Conservation (phyloP, 2,113 vertebrate genomes). For the Rhinogobius similis region DNA sequence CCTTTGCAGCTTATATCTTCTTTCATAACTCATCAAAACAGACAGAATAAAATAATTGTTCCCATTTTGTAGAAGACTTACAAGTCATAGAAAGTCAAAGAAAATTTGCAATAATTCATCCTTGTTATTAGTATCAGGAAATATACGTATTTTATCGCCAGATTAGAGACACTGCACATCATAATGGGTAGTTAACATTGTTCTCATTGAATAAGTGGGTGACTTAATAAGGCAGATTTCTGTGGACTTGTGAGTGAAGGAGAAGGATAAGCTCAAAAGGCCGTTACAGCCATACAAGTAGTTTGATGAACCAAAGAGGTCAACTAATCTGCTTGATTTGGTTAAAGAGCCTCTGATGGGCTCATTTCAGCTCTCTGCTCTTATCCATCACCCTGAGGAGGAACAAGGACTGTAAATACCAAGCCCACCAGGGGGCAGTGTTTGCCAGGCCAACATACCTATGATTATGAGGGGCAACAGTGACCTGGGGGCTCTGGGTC, state of each 20-base stretch:
- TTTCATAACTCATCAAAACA: too few relatives aligned
- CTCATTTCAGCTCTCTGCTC: constrained; percentile 38
- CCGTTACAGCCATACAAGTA: constrained; percentile 58
- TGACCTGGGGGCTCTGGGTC: constrained; percentile 46
- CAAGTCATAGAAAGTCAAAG: too few relatives aligned
- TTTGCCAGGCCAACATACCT: constrained; percentile 75
- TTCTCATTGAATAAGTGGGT: constrained; percentile 62
- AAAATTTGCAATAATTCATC: too few relatives aligned
- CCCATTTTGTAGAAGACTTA: too few relatives aligned
- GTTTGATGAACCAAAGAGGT: constrained; percentile 65
- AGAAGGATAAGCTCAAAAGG: constrained; percentile 61
- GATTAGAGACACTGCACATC: too few relatives aligned
- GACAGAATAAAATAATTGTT: too few relatives aligned
- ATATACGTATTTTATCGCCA: too few relatives aligned
- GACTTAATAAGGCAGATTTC: constrained; percentile 67
- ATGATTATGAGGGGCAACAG: constrained; percentile 57
- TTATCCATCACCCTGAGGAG: constrained; percentile 36
- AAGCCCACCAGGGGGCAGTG: constrained; percentile 83
- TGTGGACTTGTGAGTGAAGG: constrained; percentile 55
- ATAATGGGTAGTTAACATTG: constrained; percentile 45
- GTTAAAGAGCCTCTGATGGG: constrained; percentile 52
- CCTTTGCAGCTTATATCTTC: too few relatives aligned
- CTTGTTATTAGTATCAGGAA: too few relatives aligned
- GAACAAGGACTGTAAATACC: constrained; percentile 57
- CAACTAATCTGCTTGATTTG: constrained; percentile 70